Evolutionary conservation across 2,113 vertebrate species (phyloP).

Genomic region (Nycticorax nycticorax): DNA sequence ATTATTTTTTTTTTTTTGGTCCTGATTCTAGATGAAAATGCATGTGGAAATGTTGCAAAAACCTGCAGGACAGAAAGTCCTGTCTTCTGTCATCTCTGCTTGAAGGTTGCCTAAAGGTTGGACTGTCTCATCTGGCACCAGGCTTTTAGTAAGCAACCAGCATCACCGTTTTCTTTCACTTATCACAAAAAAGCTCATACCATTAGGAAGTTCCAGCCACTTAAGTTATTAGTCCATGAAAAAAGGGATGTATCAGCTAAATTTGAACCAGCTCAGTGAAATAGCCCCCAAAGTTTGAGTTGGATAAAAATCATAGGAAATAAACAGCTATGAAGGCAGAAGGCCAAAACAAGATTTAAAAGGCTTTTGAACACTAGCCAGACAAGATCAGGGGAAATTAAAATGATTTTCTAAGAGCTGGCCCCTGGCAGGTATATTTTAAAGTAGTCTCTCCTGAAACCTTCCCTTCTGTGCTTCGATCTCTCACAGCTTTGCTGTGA

Average conservation of each 20-base stretch:
- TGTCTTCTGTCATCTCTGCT: not conserved
- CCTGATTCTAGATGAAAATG: not conserved
- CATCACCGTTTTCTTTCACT: not conserved
- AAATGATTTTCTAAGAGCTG: not conserved
- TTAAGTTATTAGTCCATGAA: constrained; percentile 20
- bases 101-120: not conserved
- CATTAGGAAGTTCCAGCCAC: not conserved
- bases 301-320: constrained; percentile 42
- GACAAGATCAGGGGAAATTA: constrained; percentile 29
- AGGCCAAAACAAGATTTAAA: constrained; percentile 56
- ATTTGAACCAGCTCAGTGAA: constrained; percentile 40
- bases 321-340: constrained; percentile 40
- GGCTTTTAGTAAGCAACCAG: not conserved
- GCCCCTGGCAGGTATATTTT: constrained; percentile 27
- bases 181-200: not conserved
- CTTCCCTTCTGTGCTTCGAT: not conserved
- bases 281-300: not conserved
- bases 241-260: not conserved
- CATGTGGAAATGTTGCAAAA: not conserved
- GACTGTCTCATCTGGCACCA: not conserved
- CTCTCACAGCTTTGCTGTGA: not conserved
- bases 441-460: not conserved
- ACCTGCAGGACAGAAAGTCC: not conserved
- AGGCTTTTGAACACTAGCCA: constrained; percentile 48
- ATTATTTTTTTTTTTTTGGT: not conserved